Percentiles rank a stretch among this genome's conserved stretches.
Conservation (phyloP, 2,797 vertebrate genomes). For the Silurus lanzhouensis region DNA sequence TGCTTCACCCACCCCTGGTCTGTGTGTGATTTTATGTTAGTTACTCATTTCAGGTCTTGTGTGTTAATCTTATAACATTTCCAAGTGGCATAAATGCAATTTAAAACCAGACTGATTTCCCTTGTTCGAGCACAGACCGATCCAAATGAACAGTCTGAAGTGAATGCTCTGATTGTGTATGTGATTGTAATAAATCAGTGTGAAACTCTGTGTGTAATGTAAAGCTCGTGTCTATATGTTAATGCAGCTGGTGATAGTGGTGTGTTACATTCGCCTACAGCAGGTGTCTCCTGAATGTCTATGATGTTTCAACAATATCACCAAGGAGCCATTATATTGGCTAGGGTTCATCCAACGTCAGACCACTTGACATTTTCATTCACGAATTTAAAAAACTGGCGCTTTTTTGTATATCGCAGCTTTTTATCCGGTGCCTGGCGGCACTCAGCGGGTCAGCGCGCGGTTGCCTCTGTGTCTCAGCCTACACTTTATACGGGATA, state of each 20-base stretch:
- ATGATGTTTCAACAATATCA: constrained; percentile 34
- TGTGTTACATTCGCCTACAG: constrained; percentile 3
- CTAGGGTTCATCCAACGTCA: constrained; percentile 52
- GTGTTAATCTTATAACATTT: neutral
- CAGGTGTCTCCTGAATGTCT: constrained; percentile 43
- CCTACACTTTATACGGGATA: neutral
- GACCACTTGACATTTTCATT: constrained; percentile 52
- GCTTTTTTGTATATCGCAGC: constrained; percentile 42
- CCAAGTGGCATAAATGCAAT: neutral
- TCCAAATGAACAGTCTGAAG: neutral
- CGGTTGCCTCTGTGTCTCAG: constrained; percentile 30
- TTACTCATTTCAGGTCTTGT: neutral
- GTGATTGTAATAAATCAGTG: neutral
- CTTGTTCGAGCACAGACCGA: neutral
- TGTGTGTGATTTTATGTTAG: neutral
- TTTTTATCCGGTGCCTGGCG: constrained; percentile 26
- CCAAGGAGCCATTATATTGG: constrained; percentile 50
- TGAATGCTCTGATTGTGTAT: neutral
- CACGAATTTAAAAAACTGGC: constrained; percentile 52
- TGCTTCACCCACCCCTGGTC: neutral
- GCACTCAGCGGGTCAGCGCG: neutral
- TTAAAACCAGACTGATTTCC: neutral
- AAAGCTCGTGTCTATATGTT: neutral
- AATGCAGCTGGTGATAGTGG: neutral
- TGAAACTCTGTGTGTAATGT: neutral